phyloP scores from a whole-genome alignment of 2,113 vertebrate genomes.

The Syngnathoides biaculeatus region DNA sequence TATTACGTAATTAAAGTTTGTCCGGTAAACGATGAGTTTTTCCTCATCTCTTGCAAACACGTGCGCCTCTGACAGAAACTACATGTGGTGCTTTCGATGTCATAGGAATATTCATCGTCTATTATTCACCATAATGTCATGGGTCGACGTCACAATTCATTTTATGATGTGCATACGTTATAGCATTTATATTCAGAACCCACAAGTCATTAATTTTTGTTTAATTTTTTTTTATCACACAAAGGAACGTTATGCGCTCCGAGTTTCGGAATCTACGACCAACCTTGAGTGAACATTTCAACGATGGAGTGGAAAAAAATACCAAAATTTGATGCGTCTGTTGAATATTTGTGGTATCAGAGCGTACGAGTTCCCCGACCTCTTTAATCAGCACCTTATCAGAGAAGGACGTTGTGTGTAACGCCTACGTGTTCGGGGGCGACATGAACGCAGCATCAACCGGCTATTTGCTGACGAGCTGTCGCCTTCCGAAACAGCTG shows the following conservation, averaged over 20 bases:
- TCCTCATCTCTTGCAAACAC: constrained; percentile 25
- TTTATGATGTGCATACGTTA: not conserved
- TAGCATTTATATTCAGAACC: not conserved
- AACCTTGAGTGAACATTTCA: not conserved
- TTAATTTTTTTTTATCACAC: not conserved
- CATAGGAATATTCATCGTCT: not conserved
- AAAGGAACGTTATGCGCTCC: not conserved
- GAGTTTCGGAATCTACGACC: not conserved
- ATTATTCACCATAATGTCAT: no score
- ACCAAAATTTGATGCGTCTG: not conserved
- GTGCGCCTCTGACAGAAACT: constrained; percentile 14
- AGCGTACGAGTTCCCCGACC: not conserved
- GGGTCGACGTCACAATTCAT: not conserved
- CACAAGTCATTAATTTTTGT: not conserved
- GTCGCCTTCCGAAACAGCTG: constrained; percentile 66
- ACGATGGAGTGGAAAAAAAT: not conserved
- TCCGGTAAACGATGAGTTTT: not conserved
- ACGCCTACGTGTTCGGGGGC: not conserved
- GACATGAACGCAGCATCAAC: constrained; percentile 46
- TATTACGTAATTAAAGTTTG: not conserved
- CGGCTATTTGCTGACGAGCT: constrained; percentile 58
- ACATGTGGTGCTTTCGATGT: constrained; percentile 33
- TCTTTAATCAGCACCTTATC: not conserved
- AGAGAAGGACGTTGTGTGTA: not conserved
- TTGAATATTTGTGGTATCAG: not conserved